Base-by-base conservation (phyloP, 1,140 invertebrate species). In the Diorhabda elongata region DNA sequence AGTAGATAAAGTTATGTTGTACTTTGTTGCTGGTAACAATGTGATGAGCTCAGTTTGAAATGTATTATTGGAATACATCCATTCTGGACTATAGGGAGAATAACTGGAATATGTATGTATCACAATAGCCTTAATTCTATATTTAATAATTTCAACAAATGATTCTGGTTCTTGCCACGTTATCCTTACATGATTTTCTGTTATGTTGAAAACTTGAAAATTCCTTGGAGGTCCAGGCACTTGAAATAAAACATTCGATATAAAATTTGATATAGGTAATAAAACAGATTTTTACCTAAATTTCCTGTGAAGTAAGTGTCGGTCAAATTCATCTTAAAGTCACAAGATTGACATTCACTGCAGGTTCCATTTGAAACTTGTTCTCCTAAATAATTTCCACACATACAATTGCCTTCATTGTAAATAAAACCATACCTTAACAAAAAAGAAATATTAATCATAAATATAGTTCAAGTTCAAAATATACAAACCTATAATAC, bases 181-280 rank as follows among this genome's bases (percentile, higher is more conserved):
- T 58, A 80, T 68, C 58, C 74, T 69, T 45, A 72, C 69, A 52
- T 67, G 72, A n/a, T 67, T 74, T 60, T 77, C 74, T 44, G 79
- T 79, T 61, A 79, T 65, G 69, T 79, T 77, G 44, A 56, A 59
- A 59, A 79, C 69, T 8, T 44, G 61, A 52, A 80, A 73, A 69
- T 76, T 72, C 67, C 69, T 72, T 67, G 77, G 77, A 56, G 76
- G 77, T 11, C 78, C 77, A 69, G 77, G 75, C 52, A 77, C 76
- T 76, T 64, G 65, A 74, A 72, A 67, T 68, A 44, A 4, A 44
- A 65, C 56, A 47, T 52, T 8, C 26, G 1, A 26, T 26, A 26
- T 26, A 26, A 1, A 26, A 1, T 26, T 43, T 59, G n/a, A 5
- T 41, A 47, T 5, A 61, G 9, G 43, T 61, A 64, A 8, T 42